phyloP scores from a whole-genome alignment of 2,113 vertebrate genomes.

The Struthidea cinerea region DNA sequence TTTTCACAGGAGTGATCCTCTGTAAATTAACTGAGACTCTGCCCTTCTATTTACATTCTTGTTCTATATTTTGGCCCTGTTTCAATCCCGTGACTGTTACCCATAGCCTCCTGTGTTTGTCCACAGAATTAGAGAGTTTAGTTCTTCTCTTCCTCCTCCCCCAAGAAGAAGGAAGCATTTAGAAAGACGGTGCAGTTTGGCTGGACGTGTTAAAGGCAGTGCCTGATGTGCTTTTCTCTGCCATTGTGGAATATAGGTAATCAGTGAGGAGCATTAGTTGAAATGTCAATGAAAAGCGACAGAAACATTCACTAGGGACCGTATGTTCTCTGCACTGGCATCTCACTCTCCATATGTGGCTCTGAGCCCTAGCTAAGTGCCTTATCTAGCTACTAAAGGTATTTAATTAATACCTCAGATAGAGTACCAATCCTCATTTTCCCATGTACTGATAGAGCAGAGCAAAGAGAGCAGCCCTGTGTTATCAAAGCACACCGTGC shows the following conservation, averaged over 20 bases:
- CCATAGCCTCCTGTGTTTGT: not conserved
- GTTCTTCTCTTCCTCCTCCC: not conserved
- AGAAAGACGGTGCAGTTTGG: not conserved
- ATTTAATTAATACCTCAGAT: constrained; percentile 18
- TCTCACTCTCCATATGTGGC: not conserved
- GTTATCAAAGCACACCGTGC: not conserved
- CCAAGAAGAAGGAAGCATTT: not conserved
- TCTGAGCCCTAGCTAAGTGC: not conserved
- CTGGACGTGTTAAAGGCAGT: not conserved
- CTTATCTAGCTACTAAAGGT: constrained; percentile 15
- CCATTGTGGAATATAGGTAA: not conserved
- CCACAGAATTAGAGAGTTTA: not conserved
- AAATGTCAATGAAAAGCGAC: not conserved
- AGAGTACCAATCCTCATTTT: not conserved
- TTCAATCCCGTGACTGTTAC: not conserved
- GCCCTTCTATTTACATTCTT: not conserved
- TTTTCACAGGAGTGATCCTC: not conserved
- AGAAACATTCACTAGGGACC: not conserved
- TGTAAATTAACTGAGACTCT: not conserved
- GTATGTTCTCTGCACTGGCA: not conserved
- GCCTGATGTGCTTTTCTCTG: not conserved
- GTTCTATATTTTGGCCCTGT: not conserved
- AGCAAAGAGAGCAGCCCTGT: not conserved
- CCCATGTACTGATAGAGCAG: not conserved
- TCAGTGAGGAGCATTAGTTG: not conserved